These are phyloP conservation scores for Micrastur ruficollis DNA, from an alignment of 2,797 vertebrate species.

Conservation along the genomic window DNA sequence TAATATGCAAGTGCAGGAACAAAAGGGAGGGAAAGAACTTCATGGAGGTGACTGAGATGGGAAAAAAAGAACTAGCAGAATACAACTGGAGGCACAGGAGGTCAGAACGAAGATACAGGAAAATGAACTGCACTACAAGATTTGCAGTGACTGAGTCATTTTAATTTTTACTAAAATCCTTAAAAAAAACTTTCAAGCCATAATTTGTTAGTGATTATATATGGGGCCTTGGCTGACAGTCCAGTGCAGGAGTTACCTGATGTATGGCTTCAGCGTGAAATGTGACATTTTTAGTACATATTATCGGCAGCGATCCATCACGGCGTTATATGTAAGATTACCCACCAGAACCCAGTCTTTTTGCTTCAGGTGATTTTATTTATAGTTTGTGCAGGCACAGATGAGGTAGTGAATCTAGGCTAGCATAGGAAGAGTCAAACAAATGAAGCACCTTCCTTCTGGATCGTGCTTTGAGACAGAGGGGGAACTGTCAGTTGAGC, in stretches of 20 bases:
- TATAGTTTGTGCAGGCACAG: neutral
- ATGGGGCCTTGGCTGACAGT: neutral
- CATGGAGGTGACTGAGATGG: neutral
- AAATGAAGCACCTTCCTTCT: neutral
- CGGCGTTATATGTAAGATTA: neutral
- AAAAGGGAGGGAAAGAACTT: neutral
- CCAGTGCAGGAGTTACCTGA: slow-evolving; percentile 14
- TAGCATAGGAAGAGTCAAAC: neutral
- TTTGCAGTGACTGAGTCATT: neutral
- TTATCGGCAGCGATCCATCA: slow-evolving; percentile 31
- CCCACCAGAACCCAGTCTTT: neutral
- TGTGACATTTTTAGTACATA: slow-evolving; percentile 38
- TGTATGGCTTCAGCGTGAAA: neutral
- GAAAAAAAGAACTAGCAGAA: neutral
- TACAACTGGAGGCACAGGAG: neutral
- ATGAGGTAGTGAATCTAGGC: neutral
- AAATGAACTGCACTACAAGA: neutral
- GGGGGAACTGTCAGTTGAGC: neutral
- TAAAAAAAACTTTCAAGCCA: neutral
- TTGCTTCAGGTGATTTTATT: slow-evolving; percentile 52
- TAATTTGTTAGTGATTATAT: neutral
- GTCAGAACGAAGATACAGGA: neutral
- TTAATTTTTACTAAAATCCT: slow-evolving; percentile 10
- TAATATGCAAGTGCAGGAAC: neutral
- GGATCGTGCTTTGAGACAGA: neutral